Conservation (phyloP, 2,113 vertebrate genomes). For the Sinocyclocheilus anophthalmus region DNA sequence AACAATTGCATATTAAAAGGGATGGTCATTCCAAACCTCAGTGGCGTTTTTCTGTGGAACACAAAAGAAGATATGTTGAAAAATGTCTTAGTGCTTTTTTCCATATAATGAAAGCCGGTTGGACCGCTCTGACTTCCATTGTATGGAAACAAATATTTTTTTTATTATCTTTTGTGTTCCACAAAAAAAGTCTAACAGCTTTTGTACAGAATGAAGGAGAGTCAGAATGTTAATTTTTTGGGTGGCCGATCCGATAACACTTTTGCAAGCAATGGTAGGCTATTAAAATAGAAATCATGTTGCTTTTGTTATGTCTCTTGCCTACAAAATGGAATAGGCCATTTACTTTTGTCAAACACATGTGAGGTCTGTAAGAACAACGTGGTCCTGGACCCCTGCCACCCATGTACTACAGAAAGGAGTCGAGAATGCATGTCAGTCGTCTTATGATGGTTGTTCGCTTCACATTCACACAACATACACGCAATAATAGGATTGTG, state of each 20-base stretch:
- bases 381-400: not conserved
- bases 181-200: not conserved
- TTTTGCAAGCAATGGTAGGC: not conserved
- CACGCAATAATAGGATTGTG: constrained; percentile 65
- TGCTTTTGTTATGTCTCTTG: not conserved
- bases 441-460: not conserved
- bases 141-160: not conserved
- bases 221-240: not conserved
- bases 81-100: not conserved
- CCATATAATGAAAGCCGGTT: not conserved
- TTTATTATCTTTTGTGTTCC: not conserved
- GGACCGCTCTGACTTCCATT: not conserved
- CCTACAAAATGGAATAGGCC: not conserved
- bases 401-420: not conserved
- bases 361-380: not conserved
- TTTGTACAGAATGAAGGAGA: not conserved
- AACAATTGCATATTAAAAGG: too few species aligned
- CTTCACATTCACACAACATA: not conserved
- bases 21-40: not conserved
- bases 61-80: not conserved
- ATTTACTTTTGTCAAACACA: constrained; percentile 15
- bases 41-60: not conserved
- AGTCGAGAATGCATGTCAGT: not conserved
- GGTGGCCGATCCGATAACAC: not conserved
- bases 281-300: not conserved